Evolutionary conservation across 1,140 invertebrate genomes (phyloP).

Genomic region (Aphis gossypii): DNA sequence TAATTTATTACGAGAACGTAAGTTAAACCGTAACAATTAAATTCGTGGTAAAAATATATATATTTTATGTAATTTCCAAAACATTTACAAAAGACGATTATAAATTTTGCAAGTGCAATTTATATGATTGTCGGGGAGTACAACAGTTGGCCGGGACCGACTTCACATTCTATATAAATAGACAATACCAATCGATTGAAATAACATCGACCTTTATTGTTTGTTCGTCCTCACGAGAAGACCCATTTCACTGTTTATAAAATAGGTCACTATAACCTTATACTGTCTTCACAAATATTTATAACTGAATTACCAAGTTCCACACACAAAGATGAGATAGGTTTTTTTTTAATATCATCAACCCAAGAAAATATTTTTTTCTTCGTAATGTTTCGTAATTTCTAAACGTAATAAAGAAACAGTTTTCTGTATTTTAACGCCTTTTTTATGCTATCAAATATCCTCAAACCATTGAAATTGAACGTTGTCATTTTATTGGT

Average conservation of each 20-base stretch:
- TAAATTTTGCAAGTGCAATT: background rate
- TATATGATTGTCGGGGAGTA: background rate
- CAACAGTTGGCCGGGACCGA: constrained; percentile 33
- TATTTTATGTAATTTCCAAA: background rate
- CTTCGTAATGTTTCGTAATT: background rate
- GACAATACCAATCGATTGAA: constrained; percentile 34
- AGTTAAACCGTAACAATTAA: background rate
- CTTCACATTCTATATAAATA: background rate
- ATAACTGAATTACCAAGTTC: background rate
- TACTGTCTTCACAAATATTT: background rate
- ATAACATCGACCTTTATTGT: constrained; percentile 18
- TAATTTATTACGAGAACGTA: background rate
- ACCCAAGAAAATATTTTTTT: background rate
- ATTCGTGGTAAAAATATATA: background rate
- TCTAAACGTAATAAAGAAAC: background rate
- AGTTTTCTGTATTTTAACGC: background rate
- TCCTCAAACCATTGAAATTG: background rate
- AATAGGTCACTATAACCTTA: constrained; percentile 26
- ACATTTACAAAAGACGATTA: constrained; percentile 26
- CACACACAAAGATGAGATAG: background rate
- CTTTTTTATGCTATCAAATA: background rate
- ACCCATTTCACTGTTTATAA: background rate
- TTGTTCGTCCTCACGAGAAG: background rate
- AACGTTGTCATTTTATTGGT: background rate
- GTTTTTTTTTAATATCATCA: background rate